Base-by-base conservation (phyloP, 2,113 vertebrate genomes). In the Emydura subglobosa region DNA sequence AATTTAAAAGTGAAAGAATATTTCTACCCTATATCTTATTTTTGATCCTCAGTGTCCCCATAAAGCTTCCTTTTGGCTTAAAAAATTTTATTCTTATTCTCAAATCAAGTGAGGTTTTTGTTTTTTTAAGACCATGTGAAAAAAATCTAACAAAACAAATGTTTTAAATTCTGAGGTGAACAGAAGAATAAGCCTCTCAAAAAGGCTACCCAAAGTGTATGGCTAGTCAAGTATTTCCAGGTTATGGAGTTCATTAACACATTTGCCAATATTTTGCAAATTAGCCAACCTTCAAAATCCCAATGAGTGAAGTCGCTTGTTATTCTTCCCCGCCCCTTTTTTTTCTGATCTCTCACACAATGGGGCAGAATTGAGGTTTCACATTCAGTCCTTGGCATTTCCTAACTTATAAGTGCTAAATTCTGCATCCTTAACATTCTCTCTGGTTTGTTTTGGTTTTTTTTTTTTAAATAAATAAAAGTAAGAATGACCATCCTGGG, bases 21-120 rank as follows among this genome's bases (percentile, higher is more conserved):
- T 42, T 78, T 34, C 57, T 53, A n/a, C 10, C 22, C 0, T 22
- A 1, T 13, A 80, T 22, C 51, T 61, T 22, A 50, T 2, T 6
- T 2, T 4, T 21, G 5, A 8, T 2, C 68, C 31, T 34, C 1
- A 68, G 17, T 53, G 39, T 1, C 1, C 59, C 39, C 39, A 13
- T 80, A 89, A 16, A 2, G 1, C 10, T 4, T 55, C 50, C 50
- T 55, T 68, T 53, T 83, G 49, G 3, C 81, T 86, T 83, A 10
- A 92, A 91, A 54, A 17, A 8, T 54, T 53, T 39, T 25, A 39
- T 17, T 4, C 91, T 83, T 57, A 13, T 49, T 65, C 7, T n/a
- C 65, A 76, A 76, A 76, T 76, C 21, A 89, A 81, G 57, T 27
- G 59, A 0, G 0, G 0, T n/a, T 93, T 51, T 72, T 80, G 5